Base-by-base conservation (phyloP, 2,888 invertebrate genomes). In the Tiliacea citrago region DNA sequence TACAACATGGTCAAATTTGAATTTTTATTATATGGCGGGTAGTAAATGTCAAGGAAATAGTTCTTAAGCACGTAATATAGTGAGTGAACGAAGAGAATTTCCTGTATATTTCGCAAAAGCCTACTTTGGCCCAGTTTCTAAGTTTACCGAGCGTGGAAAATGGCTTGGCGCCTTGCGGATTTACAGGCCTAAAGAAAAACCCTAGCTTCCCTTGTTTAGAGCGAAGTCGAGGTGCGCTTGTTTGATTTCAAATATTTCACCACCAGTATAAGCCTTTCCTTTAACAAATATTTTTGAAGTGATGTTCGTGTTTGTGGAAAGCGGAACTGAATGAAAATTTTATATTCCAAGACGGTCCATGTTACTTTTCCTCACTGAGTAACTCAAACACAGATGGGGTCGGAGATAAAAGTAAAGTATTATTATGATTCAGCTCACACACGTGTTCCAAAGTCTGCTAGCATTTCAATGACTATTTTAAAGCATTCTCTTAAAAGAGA, bases 71-170 rank as follows among this genome's bases (percentile, higher is more conserved):
- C 93, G 93, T 94, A 92, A 94, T 90, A 92, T 93, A 92, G 92
- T 92, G 89, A 90, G 89, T 90, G 90, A 89, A 89, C 89, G 91
- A 88, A 88, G 90, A 90, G 88, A 91, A 92, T 92, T 93, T 92
- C 90, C 91, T 92, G 91, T 93, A 92, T 93, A 94, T 95, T 93
- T 93, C 89, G 91, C 92, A 90, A 92, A 95, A 95, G 95, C 95
- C 95, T 94, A 94, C 95, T 94, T 94, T 94, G 95, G 92, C 96
- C 95, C 92, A 95, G 93, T 95, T 96, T 92, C 93, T 92, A 92
- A 95, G 94, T 95, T 95, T 94, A 93, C 94, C 91, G 94, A 94
- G 92, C 95, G 94, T 93, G 92, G 93, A 93, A 92, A 95, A 95
- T 95, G 92, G 93, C 91, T 93, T 92, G 91, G 91, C 92, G 92